These are phyloP conservation scores for Hydrocynus forskahlii DNA, from an alignment of 2,797 vertebrate genomes.

Conservation along the genomic window DNA sequence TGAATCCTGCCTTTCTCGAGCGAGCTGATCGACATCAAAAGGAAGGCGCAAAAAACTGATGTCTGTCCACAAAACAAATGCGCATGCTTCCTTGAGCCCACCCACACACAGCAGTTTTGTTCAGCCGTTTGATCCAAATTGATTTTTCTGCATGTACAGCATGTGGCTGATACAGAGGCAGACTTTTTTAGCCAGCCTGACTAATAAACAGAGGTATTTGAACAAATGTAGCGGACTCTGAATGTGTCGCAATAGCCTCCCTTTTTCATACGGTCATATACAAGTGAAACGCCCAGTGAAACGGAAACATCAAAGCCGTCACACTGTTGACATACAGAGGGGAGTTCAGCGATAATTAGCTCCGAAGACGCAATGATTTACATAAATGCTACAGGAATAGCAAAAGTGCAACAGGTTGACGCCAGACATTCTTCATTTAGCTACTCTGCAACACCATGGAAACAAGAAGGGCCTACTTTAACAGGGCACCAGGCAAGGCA, in stretches of 20 bases:
- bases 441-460: conserved; percentile 6
- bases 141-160: conserved; percentile 33
- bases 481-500: neutral
- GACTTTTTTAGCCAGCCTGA: conserved; percentile 5
- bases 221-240: neutral
- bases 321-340: conserved; percentile 22
- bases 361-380: conserved; percentile 36
- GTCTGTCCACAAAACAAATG: conserved; percentile 30
- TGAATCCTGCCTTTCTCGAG: conserved; percentile 38
- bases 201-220: conserved; percentile 7
- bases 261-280: conserved; percentile 5
- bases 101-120: conserved; percentile 5
- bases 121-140: conserved; percentile 34
- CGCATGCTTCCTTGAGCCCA: conserved; percentile 17
- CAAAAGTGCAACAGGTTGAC: conserved; percentile 14
- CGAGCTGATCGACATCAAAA: conserved; percentile 56
- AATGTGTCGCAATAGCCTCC: neutral
- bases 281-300: conserved; percentile 25
- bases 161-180: neutral
- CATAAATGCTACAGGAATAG: conserved; percentile 34
- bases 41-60: conserved; percentile 26
- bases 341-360: conserved; percentile 37
- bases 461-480: conserved; percentile 26
- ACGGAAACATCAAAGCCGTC: conserved; percentile 20
- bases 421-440: conserved; percentile 7